Evolutionary conservation across 2,113 vertebrate genomes (phyloP), one percentile per base, ranked within the genome.

Genomic region (Stigmatopora nigra): DNA sequence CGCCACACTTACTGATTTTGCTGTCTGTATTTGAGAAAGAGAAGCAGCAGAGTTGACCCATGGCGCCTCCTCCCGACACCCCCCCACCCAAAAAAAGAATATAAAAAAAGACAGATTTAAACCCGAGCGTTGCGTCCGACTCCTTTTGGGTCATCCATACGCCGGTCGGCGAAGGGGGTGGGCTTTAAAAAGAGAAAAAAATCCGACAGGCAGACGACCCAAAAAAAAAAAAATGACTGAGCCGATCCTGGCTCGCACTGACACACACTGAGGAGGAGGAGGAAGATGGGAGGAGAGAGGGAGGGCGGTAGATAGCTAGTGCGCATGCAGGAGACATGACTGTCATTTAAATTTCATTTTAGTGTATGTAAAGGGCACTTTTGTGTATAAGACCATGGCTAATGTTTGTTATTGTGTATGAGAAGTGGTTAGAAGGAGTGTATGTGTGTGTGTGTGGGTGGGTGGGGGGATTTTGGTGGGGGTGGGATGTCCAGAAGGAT

Each of bases 11-110:
- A 98, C 95, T 88, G 92, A 93, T 94, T 88, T 97, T 97, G 65
- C 92, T 93, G 82, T 95, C 93, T 1, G 91, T 89, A 80, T 94
- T 87, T 72, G 92, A 91, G 88, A 98, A 96, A 15, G 94, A 94
- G 70, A 97, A 95, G 89, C 95, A 98, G 92, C 95, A 98, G 69
- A 98, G 92, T 89, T 98, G 95, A 82, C 95, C 95, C 95, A 97
- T 97, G 90, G 88, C 88, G 88, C 84, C 85, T 81, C 82, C 79
- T 74, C 53, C 78, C 41, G 3, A 38, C 76, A 76, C 76, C 77
- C 65, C 60, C 31, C 17, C 53, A 65, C 66, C 68, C 47, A 22
- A 14, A 15, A 14, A 15, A 56, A 56, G 25, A 15, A 25, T n/a
- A 55, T 14, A 14, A 13, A 5, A 49, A 55, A 61, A 61, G 69